Evolutionary conservation across 2,797 vertebrate genomes (phyloP).

Genomic region (Emys orbicularis): DNA sequence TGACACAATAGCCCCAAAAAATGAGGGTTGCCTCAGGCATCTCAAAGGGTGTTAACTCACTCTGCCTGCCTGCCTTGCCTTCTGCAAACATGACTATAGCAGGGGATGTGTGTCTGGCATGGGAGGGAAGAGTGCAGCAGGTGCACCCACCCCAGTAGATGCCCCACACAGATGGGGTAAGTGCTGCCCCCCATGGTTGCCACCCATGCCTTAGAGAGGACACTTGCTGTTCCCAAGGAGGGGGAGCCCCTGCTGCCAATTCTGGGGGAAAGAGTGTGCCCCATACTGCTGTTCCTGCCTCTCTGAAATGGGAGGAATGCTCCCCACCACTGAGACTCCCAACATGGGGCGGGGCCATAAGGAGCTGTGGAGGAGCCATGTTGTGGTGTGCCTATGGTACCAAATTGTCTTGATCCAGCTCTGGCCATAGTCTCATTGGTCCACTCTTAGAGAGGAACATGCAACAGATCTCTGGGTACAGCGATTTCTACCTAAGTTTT

Average conservation of each 20-base stretch:
- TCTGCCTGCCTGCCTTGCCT: neutral
- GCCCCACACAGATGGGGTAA: neutral
- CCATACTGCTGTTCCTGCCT: neutral
- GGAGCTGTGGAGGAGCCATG: neutral
- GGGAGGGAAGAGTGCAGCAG: neutral
- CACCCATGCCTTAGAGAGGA: neutral
- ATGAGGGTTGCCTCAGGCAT: neutral
- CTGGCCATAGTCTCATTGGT: neutral
- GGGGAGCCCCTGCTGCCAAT: neutral
- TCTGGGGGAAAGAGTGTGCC: neutral
- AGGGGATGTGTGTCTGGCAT: neutral
- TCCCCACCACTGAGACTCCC: neutral
- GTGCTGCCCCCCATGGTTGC: neutral
- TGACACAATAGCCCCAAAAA: neutral
- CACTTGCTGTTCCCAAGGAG: neutral
- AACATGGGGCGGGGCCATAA: too few species aligned
- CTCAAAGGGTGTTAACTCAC: neutral
- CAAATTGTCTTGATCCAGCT: neutral
- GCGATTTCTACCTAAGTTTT: neutral
- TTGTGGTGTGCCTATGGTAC: neutral
- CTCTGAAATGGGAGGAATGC: neutral
- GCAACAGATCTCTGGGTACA: neutral
- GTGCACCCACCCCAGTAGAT: neutral
- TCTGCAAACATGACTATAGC: neutral
- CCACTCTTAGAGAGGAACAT: neutral